Evolutionary conservation across 2,797 vertebrate genomes (phyloP).

Genomic region (Lepilemur ruficaudatus): DNA sequence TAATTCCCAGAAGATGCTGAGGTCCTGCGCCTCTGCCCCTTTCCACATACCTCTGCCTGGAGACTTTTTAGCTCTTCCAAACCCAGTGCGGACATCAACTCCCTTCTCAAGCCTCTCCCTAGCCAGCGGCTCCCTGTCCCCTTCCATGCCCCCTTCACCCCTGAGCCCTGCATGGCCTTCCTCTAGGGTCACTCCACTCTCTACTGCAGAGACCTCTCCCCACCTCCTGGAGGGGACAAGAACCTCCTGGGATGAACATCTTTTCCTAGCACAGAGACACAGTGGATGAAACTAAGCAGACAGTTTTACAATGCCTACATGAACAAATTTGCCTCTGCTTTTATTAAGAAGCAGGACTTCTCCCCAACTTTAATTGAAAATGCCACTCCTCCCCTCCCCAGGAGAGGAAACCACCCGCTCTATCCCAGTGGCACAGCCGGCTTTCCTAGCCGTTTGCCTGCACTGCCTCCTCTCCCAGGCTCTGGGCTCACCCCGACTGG

Average conservation of each 20-base stretch:
- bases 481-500: neutral
- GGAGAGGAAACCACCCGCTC: neutral
- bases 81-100: neutral
- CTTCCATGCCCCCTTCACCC: no score
- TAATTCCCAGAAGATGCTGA: neutral
- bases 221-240: neutral
- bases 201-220: neutral
- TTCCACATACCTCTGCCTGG: neutral
- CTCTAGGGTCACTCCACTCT: neutral
- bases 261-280: neutral
- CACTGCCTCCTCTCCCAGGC: neutral
- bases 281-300: neutral
- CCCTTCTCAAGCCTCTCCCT: no score
- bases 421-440: neutral
- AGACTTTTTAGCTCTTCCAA: neutral
- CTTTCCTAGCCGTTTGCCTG: neutral
- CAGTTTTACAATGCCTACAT: fast-evolving
- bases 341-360: neutral
- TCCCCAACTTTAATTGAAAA: neutral
- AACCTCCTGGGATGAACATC: neutral
- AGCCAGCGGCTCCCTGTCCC: neutral
- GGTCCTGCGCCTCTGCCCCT: neutral
- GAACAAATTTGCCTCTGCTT: neutral
- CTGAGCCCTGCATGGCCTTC: neutral
- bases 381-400: neutral